Evolutionary conservation across 2,888 invertebrate genomes (phyloP), one percentile per base, ranked within the genome.

Genomic region (Baccha elongata): DNA sequence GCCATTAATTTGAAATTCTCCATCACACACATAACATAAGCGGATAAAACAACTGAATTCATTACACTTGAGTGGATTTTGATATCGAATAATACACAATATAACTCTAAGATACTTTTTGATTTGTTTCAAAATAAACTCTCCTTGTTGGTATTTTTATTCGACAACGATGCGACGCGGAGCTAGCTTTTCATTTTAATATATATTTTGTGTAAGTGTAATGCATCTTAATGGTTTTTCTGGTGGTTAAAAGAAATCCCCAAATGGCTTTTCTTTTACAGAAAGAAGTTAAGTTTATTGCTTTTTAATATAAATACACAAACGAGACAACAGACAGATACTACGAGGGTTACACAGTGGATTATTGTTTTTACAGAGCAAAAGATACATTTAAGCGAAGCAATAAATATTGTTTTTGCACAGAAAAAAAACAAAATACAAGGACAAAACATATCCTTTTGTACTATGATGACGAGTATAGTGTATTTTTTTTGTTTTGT

Each of bases 31-130:
- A 81, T n/a, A n/a, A n/a, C n/a, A 62, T 81, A 81, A 83, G 78
- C 68, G 83, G 83, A 83, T 83, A 83, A 78, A 83, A 67, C 78
- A 83, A 78, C 83, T 83, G 83, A 78, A 83, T 83, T 73, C 78
- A 83, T 78, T 73, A 73, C 64, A 83, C 48, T 78, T 78, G 78
- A 83, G 78, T 83, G 78, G 78, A 83, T 83, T 83, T 76, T 83
- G 64, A 83, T 83, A 78, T 73, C 72, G 68, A 78, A 72, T 72
- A 76, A 72, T 44, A 60, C 69, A 53, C 55, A 65, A 44, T 67
- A 68, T 42, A 83, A 58, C 58, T 58, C 6, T n/a, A 32, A 78
- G 72, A 73, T 73, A 78, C 72, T 83, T 67, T 72, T 83, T 76
- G 83, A 83, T 76, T 76, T 83, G 72, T 67, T 68, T 67, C 37